Evolutionary conservation across 1,140 invertebrate species (phyloP).

Genomic region (Diprion similis): DNA sequence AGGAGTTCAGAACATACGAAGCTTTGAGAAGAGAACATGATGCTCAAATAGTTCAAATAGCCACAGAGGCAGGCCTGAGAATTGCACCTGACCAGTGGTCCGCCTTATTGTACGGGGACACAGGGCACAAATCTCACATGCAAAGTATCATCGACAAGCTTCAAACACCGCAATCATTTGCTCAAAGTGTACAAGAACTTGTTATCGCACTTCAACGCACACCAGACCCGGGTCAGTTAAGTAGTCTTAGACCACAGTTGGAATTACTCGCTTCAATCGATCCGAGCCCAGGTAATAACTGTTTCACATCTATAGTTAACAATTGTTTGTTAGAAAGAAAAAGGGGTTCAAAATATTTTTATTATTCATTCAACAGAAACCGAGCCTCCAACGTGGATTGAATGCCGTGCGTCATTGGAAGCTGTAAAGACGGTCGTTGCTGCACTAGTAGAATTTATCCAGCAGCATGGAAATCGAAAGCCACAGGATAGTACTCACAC

Average conservation of each 20-base stretch:
- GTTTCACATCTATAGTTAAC: slow-evolving; percentile 27
- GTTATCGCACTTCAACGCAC: slow-evolving; percentile 91
- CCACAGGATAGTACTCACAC: slow-evolving; percentile 63
- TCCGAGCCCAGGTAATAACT: slow-evolving; percentile 71
- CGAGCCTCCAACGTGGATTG: slow-evolving; percentile 73
- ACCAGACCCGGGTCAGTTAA: slow-evolving; percentile 86
- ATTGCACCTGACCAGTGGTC: slow-evolving; percentile 99
- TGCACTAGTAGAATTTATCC: slow-evolving; percentile 85
- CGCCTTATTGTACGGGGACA: slow-evolving; percentile 94
- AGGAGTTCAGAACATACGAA: slow-evolving; percentile 96
- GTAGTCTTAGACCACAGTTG: slow-evolving; percentile 77
- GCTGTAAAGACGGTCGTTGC: slow-evolving; percentile 83
- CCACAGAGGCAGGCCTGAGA: slow-evolving; percentile 93
- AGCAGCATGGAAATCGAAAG: slow-evolving; percentile 77
- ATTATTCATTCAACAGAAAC: slow-evolving; percentile 64
- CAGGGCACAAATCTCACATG: slow-evolving; percentile 96
- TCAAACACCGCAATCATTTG: slow-evolving; percentile 90
- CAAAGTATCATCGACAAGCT: slow-evolving; percentile 97
- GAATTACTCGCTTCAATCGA: slow-evolving; percentile 89
- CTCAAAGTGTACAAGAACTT: slow-evolving; percentile 89
- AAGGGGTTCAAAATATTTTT: not conserved
- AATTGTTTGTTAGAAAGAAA: slow-evolving; percentile 6
- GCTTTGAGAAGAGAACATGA: slow-evolving; percentile 93
- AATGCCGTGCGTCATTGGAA: slow-evolving; percentile 79
- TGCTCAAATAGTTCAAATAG: slow-evolving; percentile 98